Base-by-base conservation (phyloP, 2,113 vertebrate genomes). In the Xiphophorus maculatus region DNA sequence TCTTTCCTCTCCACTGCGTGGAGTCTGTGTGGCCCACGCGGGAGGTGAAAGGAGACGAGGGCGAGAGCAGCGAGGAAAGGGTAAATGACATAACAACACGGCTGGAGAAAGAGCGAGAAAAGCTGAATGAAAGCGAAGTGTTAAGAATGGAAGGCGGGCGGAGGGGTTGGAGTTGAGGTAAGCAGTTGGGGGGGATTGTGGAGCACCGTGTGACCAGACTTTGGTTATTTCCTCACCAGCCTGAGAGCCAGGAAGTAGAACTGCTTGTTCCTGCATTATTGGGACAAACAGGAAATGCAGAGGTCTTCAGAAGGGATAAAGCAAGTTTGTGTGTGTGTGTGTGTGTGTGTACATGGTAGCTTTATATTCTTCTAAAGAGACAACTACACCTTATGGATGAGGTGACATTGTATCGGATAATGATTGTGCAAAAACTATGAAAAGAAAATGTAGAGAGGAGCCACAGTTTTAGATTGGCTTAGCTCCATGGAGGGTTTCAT, bases 181-280 rank as follows among this genome's bases (percentile, higher is more conserved):
- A 73, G 61, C 72, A 66, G 84, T 66, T 85, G 83, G 83, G 84
- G 84, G 64, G 40, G 81, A 66, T 10, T n/a, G 51, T 58, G 17
- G 79, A 88, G 90, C 91, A 93, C 93, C 90, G 92, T 94, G 94
- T 92, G 93, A 94, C 93, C 94, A 94, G 91, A 94, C 93, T 87
- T 66, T 14, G 82, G 90, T 94, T 93, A 92, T 93, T 94, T 94
- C 94, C 93, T 90, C 77, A 76, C 89, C 93, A 91, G 93, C 94
- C 93, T 94, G 94, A 94, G 94, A 94, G 94, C 90, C 93, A 93
- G 93, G 93, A 94, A 94, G 90, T 89, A 77, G 84, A 87, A 87
- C 87, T 85, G 85, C 91, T 92, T 93, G 90, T 94, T 91, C 90
- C 89, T 92, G 82, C 91, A 90, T 93, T 93, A 93, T 93, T 93